Conservation (phyloP, 64 coral and sea anemone genomes). For the Exaiptasia diaphana region DNA sequence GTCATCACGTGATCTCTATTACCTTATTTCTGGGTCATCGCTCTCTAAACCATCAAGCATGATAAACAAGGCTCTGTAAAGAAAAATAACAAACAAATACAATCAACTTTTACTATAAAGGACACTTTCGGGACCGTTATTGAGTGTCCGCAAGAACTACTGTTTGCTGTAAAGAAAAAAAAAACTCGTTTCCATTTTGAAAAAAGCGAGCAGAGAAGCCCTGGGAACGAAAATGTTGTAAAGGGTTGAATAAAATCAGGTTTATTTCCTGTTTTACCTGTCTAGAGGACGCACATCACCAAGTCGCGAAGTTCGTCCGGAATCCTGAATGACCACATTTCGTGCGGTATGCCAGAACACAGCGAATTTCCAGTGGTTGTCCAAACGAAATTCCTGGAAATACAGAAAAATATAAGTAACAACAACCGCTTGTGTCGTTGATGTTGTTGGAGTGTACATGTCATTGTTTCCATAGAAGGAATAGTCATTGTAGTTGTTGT, state of each 20-base stretch:
- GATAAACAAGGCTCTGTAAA: conserved; percentile 79
- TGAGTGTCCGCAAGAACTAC: too few relatives aligned
- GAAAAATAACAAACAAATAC: not conserved
- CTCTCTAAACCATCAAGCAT: conserved; percentile 88
- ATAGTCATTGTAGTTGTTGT: too few relatives aligned
- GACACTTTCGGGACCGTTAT: too few relatives aligned
- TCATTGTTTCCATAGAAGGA: not conserved
- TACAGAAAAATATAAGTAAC: not conserved
- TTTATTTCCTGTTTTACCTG: conserved; percentile 36
- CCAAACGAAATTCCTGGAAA: conserved; percentile 61
- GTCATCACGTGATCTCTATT: not conserved
- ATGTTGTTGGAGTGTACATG: not conserved
- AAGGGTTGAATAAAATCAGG: not conserved
- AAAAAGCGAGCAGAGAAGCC: too few relatives aligned
- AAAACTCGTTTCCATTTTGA: too few relatives aligned
- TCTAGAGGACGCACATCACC: conserved; percentile 82
- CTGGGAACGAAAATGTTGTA: too few relatives aligned
- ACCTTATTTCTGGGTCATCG: conserved; percentile 94
- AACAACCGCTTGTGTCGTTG: not conserved
- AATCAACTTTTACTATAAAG: too few relatives aligned
- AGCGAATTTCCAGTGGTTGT: conserved; percentile 88
- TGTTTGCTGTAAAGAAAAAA: not conserved
- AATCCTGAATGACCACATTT: conserved; percentile 79
- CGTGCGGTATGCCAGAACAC: conserved; percentile 91
- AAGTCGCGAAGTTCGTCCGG: conserved; percentile 64